Conservation (phyloP, 92 coral and sea anemone genomes). For the Micromussa lordhowensis region DNA sequence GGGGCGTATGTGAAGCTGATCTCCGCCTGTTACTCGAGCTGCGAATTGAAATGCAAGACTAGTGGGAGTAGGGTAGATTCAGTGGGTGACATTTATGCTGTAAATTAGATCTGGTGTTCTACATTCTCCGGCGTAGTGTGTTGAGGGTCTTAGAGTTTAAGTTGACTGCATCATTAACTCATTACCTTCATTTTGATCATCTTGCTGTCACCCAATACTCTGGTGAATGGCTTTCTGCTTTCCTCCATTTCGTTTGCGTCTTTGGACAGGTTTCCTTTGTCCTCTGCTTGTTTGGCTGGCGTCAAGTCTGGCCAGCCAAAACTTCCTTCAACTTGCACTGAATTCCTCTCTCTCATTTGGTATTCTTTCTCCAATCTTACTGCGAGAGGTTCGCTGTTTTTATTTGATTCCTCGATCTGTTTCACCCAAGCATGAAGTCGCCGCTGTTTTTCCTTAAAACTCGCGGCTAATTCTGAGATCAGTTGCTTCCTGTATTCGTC, state of each 20-base stretch:
- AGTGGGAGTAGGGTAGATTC: too few relatives aligned
- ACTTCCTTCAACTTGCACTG: background rate
- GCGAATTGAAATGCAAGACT: background rate
- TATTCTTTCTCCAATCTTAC: background rate
- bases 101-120: too few relatives aligned
- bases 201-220: slow-evolving; percentile 14
- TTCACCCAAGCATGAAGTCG: slow-evolving; percentile 14
- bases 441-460: background rate
- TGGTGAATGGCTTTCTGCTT: background rate
- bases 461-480: background rate
- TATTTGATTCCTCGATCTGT: background rate
- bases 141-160: too few relatives aligned
- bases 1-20: too few relatives aligned
- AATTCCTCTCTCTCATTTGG: background rate
- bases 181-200: slow-evolving; percentile 35
- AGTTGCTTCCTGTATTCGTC: background rate
- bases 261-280: background rate
- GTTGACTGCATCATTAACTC: background rate
- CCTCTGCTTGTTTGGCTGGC: background rate
- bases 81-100: too few relatives aligned
- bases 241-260: background rate
- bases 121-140: too few relatives aligned
- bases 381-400: background rate
- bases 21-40: too few relatives aligned
- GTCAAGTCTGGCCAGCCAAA: background rate